Evolutionary conservation across 92 coral and sea anemone genomes (phyloP), one percentile per base, ranked within the genome.

Genomic region (Epizoanthus stellaris): DNA sequence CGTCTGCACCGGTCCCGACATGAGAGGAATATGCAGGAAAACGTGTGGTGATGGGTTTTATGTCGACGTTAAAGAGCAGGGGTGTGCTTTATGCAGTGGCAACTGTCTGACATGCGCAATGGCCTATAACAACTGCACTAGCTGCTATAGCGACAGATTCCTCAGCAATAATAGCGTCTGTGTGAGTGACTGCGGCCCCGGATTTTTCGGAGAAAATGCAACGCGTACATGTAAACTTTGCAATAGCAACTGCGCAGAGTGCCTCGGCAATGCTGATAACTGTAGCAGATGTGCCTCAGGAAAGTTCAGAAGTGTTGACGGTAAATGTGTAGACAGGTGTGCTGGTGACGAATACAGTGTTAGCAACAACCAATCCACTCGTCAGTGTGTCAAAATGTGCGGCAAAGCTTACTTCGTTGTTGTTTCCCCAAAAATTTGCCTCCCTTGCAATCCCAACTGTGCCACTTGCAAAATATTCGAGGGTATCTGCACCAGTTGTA

Each of bases 1-100:
- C 15, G 77, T 86, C 16, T 94, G 98, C 39, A 75, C 93, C 36
- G 98, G 98, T 15, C 98, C 98, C 8, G 95, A 94, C 56, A 79
- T 63, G 59, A 61, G 84, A 40, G 88, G 72, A 21, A 21, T 54
- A 6, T 60, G 80, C 45, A 85, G n/a, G 20, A 47, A 73, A 21
- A 42, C 80, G n/a, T 76, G 74, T 76, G 60, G 49, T 13, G 16
- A 16, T n/a, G 73, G 73, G 0, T 58, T 67, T 77, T 77, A 39
- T 53, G 81, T 45, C 38, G 43, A 63, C 11, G 0, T 9, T 13
- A 76, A 43, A 2, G 91, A 86, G 12, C 15, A 30, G 0, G 76
- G 86, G 6, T 94, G 98, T 61, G 91, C 89, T 0, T 60, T 66
- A 17, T 94, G 98, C 63, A 94, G 95, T 70, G 82, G 90, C 0